phyloP scores from a whole-genome alignment of 2,888 invertebrate species.

The Molorchus minor region DNA sequence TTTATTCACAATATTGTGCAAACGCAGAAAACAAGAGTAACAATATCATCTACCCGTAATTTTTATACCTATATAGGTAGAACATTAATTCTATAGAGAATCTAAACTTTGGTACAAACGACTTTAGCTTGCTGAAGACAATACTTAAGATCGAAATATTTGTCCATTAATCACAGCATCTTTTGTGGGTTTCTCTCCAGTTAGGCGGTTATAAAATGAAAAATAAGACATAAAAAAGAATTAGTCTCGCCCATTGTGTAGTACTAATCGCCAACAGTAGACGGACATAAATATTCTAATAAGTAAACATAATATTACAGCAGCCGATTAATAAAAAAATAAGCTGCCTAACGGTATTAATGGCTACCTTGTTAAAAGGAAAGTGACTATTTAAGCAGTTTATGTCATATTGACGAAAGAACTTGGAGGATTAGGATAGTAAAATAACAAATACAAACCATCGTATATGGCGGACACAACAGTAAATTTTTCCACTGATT shows the following conservation, averaged over 20 bases:
- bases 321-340: conserved; percentile 20
- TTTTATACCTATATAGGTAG: no score
- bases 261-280: conserved; percentile 8
- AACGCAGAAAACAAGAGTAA: no score
- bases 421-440: conserved; percentile 12
- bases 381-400: conserved; percentile 13
- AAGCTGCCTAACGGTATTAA: conserved; percentile 19
- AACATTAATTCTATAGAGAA: no score
- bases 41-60: no score
- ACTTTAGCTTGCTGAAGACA: no score
- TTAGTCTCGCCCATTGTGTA: conserved; percentile 13
- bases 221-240: conserved; percentile 12
- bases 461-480: neutral
- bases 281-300: conserved; percentile 14
- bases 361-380: conserved; percentile 9
- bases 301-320: conserved; percentile 20
- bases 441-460: conserved; percentile 8
- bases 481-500: conserved; percentile 3
- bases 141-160: neutral
- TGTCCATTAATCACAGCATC: neutral
- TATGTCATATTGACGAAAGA: conserved; percentile 3
- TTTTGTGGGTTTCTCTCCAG: neutral
- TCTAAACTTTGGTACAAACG: no score
- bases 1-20: no score
- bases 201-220: neutral